Conservation (phyloP, 2,113 vertebrate species). For the Corythornis madagascariensis region DNA sequence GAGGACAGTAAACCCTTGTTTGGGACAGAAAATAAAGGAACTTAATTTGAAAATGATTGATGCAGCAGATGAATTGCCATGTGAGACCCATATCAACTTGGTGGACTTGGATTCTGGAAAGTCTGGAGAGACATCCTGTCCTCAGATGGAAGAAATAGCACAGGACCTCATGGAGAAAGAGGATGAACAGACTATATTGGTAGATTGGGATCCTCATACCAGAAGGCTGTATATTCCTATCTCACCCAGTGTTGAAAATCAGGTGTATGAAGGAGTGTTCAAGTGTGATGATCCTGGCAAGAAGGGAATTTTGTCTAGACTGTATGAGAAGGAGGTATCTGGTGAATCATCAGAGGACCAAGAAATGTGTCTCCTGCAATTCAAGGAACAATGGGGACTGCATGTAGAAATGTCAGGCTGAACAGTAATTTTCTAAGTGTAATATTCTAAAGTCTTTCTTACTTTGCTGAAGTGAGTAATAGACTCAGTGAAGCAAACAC, state of each 20-base stretch:
- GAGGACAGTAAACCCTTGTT: background rate
- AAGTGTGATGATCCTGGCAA: background rate
- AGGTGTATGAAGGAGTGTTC: background rate
- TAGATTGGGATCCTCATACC: slow-evolving; percentile 76
- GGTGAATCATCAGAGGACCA: slow-evolving; percentile 49
- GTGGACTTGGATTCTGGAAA: background rate
- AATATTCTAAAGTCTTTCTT: background rate
- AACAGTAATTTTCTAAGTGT: background rate
- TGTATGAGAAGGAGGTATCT: slow-evolving; percentile 51
- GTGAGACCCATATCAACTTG: background rate
- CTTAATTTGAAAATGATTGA: background rate
- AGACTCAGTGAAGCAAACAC: background rate
- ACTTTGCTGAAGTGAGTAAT: background rate
- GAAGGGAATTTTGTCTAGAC: slow-evolving; percentile 65
- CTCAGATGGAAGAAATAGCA: slow-evolving; percentile 2
- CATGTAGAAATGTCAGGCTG: slow-evolving; percentile 71
- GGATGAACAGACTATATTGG: slow-evolving; percentile 13
- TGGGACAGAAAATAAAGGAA: background rate
- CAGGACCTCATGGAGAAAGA: background rate
- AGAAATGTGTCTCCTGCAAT: slow-evolving; percentile 64
- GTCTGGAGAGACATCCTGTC: background rate
- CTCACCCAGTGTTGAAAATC: slow-evolving; percentile 19
- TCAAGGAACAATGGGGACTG: slow-evolving; percentile 80
- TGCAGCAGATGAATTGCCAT: background rate
- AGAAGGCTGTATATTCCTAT: slow-evolving; percentile 71